Base-by-base conservation (phyloP, 2,888 invertebrate genomes). In the Leptura quadrifasciata region DNA sequence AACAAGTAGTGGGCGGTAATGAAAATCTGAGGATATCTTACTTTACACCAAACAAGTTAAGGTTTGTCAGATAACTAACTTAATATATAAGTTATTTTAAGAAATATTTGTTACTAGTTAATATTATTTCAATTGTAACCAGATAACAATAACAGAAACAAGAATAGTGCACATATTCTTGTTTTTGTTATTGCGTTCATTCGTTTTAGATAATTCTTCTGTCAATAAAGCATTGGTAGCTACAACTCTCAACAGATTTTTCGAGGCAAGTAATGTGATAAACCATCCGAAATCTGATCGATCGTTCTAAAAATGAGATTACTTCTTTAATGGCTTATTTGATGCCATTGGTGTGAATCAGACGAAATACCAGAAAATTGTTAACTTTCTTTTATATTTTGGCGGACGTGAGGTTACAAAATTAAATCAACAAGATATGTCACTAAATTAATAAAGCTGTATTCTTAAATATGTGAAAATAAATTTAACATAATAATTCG, bases 201-300 rank as follows among this genome's bases (percentile, higher is more conserved):
- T 12, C 15, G 1, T n/a, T n/a, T n/a, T n/a, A n/a, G n/a, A 39
- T 12, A 0, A 15, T 15, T 15, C 47, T n/a, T 4, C n/a, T n/a
- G n/a, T 15, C 17, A 15, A 47, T 47, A 47, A 47, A 47, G 47
- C n/a, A 39, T 15, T 12, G 39, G 39, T 39, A 39, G 39, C 12
- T 47, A n/a, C 47, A n/a, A n/a, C 47, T 47, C n/a, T 47, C n/a
- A 47, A 47, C n/a, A 47, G 47, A 47, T 47, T 47, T 47, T n/a
- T n/a, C 47, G 47, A n/a, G n/a, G n/a, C 47, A 6, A n/a, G 5
- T n/a, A 47, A 47, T 47, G 47, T 47, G 12, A 47, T 47, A 47
- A 47, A 47, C 47, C 47, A 12, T 2, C 47, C 47, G 4, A 12
- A 47, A 47, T 47, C 47, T n/a, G 47, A 47, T 47, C 47, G 47